A percentile compares a stretch with the other conserved stretches of the same genome.
These are phyloP conservation scores for Cryptoprocta ferox DNA, from an alignment of 2,797 vertebrate species.

Conservation along the genomic window DNA sequence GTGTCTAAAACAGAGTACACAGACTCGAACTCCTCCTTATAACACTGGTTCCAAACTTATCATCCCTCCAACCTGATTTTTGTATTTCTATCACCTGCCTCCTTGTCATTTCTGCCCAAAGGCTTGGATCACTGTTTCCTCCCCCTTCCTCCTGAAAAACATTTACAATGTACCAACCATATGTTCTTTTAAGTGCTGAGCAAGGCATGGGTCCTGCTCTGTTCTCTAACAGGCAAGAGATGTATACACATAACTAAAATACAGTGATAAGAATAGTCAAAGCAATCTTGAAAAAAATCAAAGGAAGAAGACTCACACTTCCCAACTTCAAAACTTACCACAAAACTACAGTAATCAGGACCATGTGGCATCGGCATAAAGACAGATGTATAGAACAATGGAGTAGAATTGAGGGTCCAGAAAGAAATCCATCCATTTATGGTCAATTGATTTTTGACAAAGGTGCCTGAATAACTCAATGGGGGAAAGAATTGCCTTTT, in stretches of 20 bases:
- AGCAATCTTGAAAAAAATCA: background rate
- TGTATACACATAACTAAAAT: background rate
- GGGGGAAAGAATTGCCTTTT: background rate
- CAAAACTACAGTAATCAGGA: background rate
- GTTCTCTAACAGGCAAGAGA: background rate
- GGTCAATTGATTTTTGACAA: background rate
- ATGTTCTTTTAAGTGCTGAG: background rate
- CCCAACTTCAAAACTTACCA: background rate
- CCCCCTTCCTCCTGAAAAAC: background rate
- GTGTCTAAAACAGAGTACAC: background rate
- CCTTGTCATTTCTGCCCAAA: background rate
- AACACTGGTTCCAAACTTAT: background rate
- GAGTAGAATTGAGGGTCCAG: background rate
- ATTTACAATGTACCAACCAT: background rate
- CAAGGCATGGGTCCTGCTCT: background rate
- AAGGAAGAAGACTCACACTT: background rate
- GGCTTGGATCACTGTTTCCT: background rate
- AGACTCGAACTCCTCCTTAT: background rate
- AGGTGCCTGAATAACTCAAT: background rate
- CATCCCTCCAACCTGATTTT: background rate
- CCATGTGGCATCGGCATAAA: background rate
- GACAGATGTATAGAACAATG: fast-evolving
- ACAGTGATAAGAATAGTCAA: background rate
- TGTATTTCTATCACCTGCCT: background rate
- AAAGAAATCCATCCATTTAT: background rate